These are phyloP conservation scores for Haliclona indistincta DNA, from an alignment of 37 sponge, comb jelly and placozoan genomes.

Conservation along the genomic window DNA sequence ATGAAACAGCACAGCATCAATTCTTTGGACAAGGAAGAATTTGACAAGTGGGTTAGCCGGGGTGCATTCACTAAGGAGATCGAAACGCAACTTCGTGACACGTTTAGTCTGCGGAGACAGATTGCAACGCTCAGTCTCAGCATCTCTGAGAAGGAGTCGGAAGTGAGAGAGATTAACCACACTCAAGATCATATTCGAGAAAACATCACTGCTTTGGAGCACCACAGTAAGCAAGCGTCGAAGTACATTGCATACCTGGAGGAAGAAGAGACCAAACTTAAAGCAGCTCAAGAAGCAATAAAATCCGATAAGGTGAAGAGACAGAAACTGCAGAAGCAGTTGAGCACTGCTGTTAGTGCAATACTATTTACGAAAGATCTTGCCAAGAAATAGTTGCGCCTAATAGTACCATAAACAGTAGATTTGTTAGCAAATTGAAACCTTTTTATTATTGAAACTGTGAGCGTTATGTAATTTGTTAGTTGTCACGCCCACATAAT, in stretches of 20 bases:
- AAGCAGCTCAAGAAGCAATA: slow-evolving; percentile 35
- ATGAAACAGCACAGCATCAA: slow-evolving; percentile 22
- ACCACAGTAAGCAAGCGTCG: slow-evolving; percentile 67
- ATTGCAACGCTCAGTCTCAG: slow-evolving; percentile 2
- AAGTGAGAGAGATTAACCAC: slow-evolving; percentile 68
- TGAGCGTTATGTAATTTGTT: no score
- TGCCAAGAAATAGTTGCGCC: no score
- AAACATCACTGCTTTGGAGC: slow-evolving; percentile 71
- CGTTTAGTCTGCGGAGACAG: slow-evolving; percentile 16
- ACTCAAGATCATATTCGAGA: slow-evolving; percentile 65
- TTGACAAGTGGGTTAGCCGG: slow-evolving; percentile 25
- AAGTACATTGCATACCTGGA: slow-evolving; percentile 78
- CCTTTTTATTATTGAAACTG: no score
- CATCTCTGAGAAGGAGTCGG: slow-evolving; percentile 75
- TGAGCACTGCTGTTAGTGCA: background rate
- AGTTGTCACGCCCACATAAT: no score
- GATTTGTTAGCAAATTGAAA: no score
- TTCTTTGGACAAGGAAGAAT: slow-evolving; percentile 18
- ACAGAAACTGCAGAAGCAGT: slow-evolving; percentile 30
- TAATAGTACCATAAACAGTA: no score
- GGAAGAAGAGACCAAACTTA: slow-evolving; percentile 78
- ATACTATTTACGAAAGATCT: slow-evolving; percentile 42
- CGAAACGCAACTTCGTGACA: slow-evolving; percentile 31
- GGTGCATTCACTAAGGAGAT: background rate
- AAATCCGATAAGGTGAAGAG: slow-evolving; percentile 60